phyloP scores from a whole-genome alignment of 2,797 vertebrate species.

The Eutrigla gurnardus region DNA sequence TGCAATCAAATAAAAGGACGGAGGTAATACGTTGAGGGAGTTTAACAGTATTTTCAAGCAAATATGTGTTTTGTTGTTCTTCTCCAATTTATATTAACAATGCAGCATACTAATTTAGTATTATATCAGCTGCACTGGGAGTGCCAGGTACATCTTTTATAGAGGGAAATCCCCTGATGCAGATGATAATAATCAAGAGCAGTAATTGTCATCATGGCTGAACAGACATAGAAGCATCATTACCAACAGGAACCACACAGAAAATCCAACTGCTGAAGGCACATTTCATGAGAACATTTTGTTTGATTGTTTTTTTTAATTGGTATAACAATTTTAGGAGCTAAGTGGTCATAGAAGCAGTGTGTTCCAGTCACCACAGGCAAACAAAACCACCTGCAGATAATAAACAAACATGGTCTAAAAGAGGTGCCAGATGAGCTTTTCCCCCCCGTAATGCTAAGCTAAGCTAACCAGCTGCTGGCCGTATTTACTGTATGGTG shows the following conservation, averaged over 20 bases:
- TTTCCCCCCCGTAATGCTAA: background rate
- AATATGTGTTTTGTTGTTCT: background rate
- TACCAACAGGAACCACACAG: background rate
- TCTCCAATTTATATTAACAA: background rate
- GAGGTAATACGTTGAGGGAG: background rate
- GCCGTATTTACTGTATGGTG: background rate
- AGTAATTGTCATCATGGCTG: background rate
- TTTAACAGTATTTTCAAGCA: background rate
- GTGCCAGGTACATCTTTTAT: background rate
- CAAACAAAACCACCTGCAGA: background rate
- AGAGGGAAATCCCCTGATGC: background rate
- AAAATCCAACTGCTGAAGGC: background rate
- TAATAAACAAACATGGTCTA: background rate
- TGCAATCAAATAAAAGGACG: background rate
- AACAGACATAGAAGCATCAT: background rate
- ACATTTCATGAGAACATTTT: background rate
- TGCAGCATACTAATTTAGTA: background rate
- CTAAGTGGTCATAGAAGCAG: background rate
- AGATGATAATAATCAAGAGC: slow-evolving; percentile 14
- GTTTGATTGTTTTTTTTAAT: no score
- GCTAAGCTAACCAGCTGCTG: background rate
- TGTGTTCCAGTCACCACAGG: background rate
- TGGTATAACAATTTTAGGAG: background rate
- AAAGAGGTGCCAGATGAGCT: background rate
- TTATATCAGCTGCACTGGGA: background rate